Base-by-base conservation (phyloP, 2,113 vertebrate genomes). In the Apus apus region DNA sequence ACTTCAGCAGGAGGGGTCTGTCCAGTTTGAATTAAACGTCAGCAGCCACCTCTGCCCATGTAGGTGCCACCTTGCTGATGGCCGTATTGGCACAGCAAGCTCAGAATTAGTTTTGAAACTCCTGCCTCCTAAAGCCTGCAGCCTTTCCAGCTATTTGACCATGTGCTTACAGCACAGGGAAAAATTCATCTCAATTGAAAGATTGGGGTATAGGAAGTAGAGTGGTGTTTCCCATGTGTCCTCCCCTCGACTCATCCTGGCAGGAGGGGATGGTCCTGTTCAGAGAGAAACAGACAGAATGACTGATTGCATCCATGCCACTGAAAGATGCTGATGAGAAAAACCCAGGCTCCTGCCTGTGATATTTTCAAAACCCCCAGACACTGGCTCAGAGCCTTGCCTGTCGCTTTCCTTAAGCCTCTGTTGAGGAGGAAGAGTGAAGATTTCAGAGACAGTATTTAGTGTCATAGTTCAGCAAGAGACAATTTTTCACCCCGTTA, bases 341-440 rank as follows among this genome's bases (percentile, higher is more conserved):
- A 95, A 95, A 87, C 54, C 34, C 67, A 91, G 70, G 91, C 87
- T 96, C 83, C 79, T 79, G 92, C 68, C 73, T 97, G 97, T 97
- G 94, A 97, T 87, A 94, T 77, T 97, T 96, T 95, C 91, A 94
- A 98, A 97, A 58, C 85, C 87, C 89, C 88, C 56, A 95, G 83
- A 85, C 11, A 1, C 70, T 92, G 93, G 78, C 87, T 96, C 85
- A 83, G 83, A 97, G 89, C 83, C 89, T 89, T 93, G 81, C 79
- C 90, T 98, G 94, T 94, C 67, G 21, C 74, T 97, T 95, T 95
- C 57, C 87, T 97, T 97, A 97, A 98, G 90, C 91, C 89, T 96
- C 85, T 94, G 40, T 84, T 95, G 91, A 97, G 90, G 77, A 96
- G 57, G 73, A 97, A 98, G 91, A 98, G 89, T 81, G 94, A 96